Conservation (phyloP, 2,888 invertebrate genomes). For the Oscheius sp. region DNA sequence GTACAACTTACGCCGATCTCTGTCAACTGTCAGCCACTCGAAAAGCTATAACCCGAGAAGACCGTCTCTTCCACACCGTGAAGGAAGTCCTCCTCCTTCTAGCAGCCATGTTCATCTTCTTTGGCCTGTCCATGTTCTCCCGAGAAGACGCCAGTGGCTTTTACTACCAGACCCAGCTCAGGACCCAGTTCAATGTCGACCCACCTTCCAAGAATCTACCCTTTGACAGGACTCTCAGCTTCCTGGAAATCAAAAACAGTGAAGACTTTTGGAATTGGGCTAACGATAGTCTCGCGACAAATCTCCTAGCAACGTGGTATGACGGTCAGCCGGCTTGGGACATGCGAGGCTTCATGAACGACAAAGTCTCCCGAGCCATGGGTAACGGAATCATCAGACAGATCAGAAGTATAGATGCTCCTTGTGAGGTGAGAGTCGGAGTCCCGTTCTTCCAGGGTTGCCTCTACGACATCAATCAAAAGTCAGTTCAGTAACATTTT, state of each 20-base stretch:
- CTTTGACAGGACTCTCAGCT: conserved; percentile 33
- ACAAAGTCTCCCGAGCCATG: conserved; percentile 77
- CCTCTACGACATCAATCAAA: conserved; percentile 18
- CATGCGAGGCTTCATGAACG: conserved; percentile 76
- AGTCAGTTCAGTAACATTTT: neutral
- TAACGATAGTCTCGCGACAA: conserved; percentile 24
- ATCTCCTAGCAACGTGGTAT: conserved; percentile 76
- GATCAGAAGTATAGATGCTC: conserved; percentile 71
- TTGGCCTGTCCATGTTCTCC: conserved; percentile 54
- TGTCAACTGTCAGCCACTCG: conserved; percentile 46
- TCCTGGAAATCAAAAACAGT: conserved; percentile 48
- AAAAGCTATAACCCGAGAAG: conserved; percentile 55
- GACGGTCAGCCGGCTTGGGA: conserved; percentile 76
- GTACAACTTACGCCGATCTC: conserved; percentile 47
- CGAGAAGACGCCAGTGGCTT: conserved; percentile 58
- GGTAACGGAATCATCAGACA: conserved; percentile 77
- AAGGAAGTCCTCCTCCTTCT: conserved; percentile 56
- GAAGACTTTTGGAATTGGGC: conserved; percentile 61
- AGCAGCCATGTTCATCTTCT: conserved; percentile 52
- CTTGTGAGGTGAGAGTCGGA: neutral
- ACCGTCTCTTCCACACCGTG: conserved; percentile 51
- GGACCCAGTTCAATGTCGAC: conserved; percentile 25
- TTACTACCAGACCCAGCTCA: conserved; percentile 50
- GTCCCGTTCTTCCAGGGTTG: neutral
- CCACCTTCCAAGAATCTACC: conserved; percentile 30